Conservation (phyloP, 2,797 vertebrate species). For the Sorex maritimensis region DNA sequence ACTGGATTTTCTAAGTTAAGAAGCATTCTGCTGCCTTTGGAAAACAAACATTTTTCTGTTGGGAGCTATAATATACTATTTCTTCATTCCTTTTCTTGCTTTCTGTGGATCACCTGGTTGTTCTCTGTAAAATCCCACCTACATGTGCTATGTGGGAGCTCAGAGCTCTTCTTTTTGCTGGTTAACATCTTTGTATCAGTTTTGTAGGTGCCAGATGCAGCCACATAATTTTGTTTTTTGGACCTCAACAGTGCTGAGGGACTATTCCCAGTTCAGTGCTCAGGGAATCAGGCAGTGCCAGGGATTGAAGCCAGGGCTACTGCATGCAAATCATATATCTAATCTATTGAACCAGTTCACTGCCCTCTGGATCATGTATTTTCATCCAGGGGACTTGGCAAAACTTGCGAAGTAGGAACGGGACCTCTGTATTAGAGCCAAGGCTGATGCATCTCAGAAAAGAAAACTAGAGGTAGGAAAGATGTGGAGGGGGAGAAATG, state of each 20-base stretch:
- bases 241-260: no score
- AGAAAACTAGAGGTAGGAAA: background rate
- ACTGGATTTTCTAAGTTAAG: background rate
- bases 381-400: background rate
- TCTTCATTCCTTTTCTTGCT: background rate
- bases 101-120: background rate
- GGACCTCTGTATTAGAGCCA: background rate
- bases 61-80: background rate
- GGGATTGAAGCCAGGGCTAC: no score
- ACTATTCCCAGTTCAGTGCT: no score
- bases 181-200: background rate
- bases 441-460: background rate
- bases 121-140: slow-evolving; percentile 6
- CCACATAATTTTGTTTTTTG: no score
- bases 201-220: slow-evolving; percentile 16
- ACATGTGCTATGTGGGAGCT: background rate
- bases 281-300: no score
- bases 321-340: no score
- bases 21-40: background rate
- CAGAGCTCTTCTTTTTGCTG: background rate
- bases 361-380: background rate
- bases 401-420: background rate
- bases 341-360: no score
- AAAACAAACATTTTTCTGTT: slow-evolving; percentile 14
- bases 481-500: background rate